Conservation (phyloP, 2,888 invertebrate species). For the Neria commutata region DNA sequence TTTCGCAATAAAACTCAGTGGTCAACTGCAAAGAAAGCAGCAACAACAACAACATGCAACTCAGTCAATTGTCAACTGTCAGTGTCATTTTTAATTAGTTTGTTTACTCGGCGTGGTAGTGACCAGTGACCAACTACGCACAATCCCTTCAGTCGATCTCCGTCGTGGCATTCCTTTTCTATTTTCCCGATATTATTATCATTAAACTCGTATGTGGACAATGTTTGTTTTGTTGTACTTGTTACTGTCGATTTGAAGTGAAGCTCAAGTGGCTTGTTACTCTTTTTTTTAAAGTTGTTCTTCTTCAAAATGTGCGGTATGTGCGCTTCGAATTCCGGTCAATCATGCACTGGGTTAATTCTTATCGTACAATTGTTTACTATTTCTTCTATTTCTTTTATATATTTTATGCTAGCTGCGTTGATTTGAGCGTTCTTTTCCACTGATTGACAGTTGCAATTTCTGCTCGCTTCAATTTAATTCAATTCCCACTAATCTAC, state of each 20-base stretch:
- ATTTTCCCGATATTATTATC: not conserved
- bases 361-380: not conserved
- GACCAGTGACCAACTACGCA: not conserved
- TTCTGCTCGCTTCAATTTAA: not conserved
- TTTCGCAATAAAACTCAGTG: no score
- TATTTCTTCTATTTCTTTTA: not conserved
- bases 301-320: not conserved
- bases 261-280: not conserved
- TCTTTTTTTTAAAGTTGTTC: not conserved
- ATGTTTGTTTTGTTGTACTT: not conserved
- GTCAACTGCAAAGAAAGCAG: not conserved
- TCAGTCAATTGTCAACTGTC: slow-evolving; percentile 43
- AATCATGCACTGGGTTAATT: not conserved
- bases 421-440: not conserved
- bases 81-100: slow-evolving; percentile 54
- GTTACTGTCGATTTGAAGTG: not conserved
- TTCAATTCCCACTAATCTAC: not conserved
- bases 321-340: no score
- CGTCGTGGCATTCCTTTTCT: not conserved
- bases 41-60: not conserved
- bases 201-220: not conserved
- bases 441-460: not conserved
- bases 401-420: no score
- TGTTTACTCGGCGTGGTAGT: slow-evolving; percentile 46
- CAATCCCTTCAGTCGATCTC: no score